Base-by-base conservation (phyloP, 2,113 vertebrate species). In the Phyllopteryx taeniolatus region DNA sequence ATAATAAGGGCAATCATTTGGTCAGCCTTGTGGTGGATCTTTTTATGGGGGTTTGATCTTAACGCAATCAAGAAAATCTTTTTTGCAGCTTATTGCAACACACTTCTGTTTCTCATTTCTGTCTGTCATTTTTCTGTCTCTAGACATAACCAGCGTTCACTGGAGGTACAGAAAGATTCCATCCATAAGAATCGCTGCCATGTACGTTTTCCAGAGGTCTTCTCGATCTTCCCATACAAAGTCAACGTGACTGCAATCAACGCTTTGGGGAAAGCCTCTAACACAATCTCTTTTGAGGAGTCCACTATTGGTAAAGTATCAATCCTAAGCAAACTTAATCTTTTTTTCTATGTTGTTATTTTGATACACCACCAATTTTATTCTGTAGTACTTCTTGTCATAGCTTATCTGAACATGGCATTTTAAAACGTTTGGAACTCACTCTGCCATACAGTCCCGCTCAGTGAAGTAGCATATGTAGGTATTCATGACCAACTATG, bases 171-270 rank as follows among this genome's bases (percentile, higher is more conserved):
- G 88, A 94, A 93, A 83, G 96, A 98, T 49, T 65, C 87, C 0
- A 64, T 93, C 82, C 96, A 95, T 81, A 99, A 97, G 92, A 98
- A 98, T 87, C 94, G 96, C 79, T 98, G 96, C 77, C 96, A 97
- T 62, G 95, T 98, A 70, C 94, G 89, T 61, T 98, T 96, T 77
- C 92, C 94, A 20, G 96, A 96, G 83, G 94, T 99, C 79, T 99
- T 99, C 93, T 98, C 96, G 0, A 96, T 92, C 5, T 88, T 91
- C 88, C 96, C 95, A 72, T 99, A 99, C 93, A 93, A 91, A 78
- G 96, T 98, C 79, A 98, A 96, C 0, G 88, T 99, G 86, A 97
- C 94, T 0, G 96, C 96, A 47, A 90, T 94, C 78, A 99, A 97
- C 20, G 89, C 95, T 11, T 90, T 99, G 91, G 97, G 97, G 57